Evolutionary conservation across 2,888 invertebrate genomes (phyloP).

Genomic region (Rotaria magnacalcarata): DNA sequence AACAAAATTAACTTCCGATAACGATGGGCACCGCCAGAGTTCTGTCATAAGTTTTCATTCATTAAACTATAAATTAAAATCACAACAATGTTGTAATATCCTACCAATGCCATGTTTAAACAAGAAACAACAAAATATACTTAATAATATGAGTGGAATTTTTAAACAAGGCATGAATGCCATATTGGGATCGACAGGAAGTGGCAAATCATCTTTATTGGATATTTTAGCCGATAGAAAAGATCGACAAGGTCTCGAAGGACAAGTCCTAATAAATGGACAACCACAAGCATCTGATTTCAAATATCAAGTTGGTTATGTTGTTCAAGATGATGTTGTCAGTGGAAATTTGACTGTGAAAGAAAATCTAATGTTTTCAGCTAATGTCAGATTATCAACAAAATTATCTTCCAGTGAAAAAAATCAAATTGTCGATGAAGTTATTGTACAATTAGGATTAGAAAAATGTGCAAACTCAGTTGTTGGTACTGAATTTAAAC

Average conservation of each 20-base stretch:
- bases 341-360: conserved; percentile 57
- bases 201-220: conserved; percentile 59
- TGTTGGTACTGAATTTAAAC: conserved; percentile 58
- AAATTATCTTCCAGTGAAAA: conserved; percentile 49
- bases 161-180: conserved; percentile 58
- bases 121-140: background rate
- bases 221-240: conserved; percentile 58
- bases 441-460: conserved; percentile 56
- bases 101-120: background rate
- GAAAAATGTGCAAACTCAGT: conserved; percentile 54
- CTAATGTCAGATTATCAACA: conserved; percentile 54
- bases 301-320: conserved; percentile 59
- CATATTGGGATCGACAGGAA: conserved; percentile 58
- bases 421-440: conserved; percentile 52
- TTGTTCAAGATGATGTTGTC: conserved; percentile 59
- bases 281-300: conserved; percentile 55
- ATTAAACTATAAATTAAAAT: background rate
- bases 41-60: background rate
- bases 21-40: background rate
- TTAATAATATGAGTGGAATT: conserved; percentile 51
- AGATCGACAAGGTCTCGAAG: conserved; percentile 52
- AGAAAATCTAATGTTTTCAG: conserved; percentile 48
- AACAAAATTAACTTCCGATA: background rate
- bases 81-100: background rate
- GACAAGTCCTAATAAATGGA: conserved; percentile 56